Base-by-base conservation (phyloP, 2,888 invertebrate genomes). In the Epsilonema sp. region DNA sequence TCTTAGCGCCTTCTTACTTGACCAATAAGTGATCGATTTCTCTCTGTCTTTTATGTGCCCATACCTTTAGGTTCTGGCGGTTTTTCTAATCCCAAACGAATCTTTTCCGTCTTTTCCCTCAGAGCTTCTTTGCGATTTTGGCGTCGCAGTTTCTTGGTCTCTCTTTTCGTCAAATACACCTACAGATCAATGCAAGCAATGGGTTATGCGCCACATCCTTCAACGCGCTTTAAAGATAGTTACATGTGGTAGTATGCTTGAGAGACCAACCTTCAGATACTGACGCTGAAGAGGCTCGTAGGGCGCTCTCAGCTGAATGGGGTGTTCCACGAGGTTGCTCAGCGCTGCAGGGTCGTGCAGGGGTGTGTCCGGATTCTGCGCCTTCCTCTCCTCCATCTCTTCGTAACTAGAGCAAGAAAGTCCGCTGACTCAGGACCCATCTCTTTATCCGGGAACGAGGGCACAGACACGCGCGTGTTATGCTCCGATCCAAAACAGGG, bases 41-140 rank as follows among this genome's bases (percentile, higher is more conserved):
- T n/a, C n/a, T n/a, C n/a, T n/a, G n/a, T n/a, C n/a, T n/a, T 11
- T 31, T 31, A 31, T 8, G 16, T 11, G 16, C 25, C 16, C 46
- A 2, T 42, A 64, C 74, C 74, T 69, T 97, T 97, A 0, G 97
- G 92, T 63, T 94, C 94, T 0, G 94, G 92, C 0, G 94, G 84
- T 1, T 89, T 82, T 56, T 85, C 82, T 38, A 97, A 69, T 0
- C 97, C 97, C 1, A 97, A 73, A 31, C 97, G 74, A 47, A 97
- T 89, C 62, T 97, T 94, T 67, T 97, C 97, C 66, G 90, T 90
- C 54, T 89, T 84, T 65, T 97, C 97, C 66, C 94, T 94, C 82
- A 90, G 89, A 4, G 84, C 81, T 67, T 97, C 97, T 8, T 87
- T 74, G 4, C 97, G 74, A 61, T 85, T 90, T 68, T 94, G 94